phyloP scores from a whole-genome alignment of 2,113 vertebrate genomes.

The Eolophus roseicapilla region DNA sequence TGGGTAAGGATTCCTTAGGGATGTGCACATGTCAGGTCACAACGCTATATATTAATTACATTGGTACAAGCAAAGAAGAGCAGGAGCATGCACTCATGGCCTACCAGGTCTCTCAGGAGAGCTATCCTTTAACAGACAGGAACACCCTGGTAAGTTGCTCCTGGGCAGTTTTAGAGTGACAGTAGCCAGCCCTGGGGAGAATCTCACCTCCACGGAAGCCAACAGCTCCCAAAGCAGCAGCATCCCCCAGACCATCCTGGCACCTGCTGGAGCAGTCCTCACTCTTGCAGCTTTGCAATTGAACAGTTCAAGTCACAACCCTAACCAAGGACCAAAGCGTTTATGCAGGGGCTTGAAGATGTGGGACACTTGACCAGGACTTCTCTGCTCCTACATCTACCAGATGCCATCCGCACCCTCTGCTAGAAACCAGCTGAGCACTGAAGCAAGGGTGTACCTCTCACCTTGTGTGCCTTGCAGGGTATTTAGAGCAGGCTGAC shows the following conservation, averaged over 20 bases:
- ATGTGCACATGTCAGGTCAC: neutral
- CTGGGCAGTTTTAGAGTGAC: neutral
- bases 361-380: neutral
- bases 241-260: neutral
- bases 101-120: neutral
- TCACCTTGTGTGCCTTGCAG: neutral
- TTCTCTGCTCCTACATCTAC: neutral
- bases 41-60: neutral
- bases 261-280: neutral
- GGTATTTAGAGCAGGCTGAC: neutral
- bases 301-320: neutral
- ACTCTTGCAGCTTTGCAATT: neutral
- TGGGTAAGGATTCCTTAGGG: conserved; percentile 22
- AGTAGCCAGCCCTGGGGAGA: neutral
- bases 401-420: neutral
- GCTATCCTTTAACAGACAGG: neutral
- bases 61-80: neutral
- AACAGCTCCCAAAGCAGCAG: neutral
- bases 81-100: neutral
- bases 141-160: neutral
- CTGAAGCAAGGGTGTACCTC: neutral
- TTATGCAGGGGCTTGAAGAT: neutral
- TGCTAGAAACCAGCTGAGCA: fast-evolving
- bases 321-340: neutral
- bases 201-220: neutral